Conservation (phyloP, 1,140 invertebrate species). For the Anastrepha ludens region DNA sequence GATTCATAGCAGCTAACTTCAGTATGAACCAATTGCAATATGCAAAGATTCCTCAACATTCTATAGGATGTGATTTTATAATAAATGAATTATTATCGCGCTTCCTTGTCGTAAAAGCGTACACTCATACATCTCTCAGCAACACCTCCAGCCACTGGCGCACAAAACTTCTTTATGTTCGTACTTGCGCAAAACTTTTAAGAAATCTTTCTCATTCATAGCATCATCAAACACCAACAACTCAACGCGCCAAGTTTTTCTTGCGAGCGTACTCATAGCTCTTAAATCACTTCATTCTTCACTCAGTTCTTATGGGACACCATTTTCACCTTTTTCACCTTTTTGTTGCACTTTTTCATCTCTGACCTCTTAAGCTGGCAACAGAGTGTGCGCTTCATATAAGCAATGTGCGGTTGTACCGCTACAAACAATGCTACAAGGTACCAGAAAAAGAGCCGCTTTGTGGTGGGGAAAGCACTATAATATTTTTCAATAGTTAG, state of each 20-base stretch:
- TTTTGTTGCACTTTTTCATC: slow-evolving; percentile 11
- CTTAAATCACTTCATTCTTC: slow-evolving; percentile 16
- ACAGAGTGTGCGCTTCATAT: too few relatives aligned
- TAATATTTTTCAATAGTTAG: too few relatives aligned
- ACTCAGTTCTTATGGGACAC: neutral
- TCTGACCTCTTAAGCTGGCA: neutral
- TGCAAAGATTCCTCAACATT: slow-evolving; percentile 7
- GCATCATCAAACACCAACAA: neutral
- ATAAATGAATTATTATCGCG: neutral
- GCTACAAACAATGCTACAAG: too few relatives aligned
- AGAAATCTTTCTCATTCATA: slow-evolving; percentile 18
- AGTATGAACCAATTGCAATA: neutral
- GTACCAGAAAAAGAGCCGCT: too few relatives aligned
- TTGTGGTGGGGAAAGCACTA: too few relatives aligned
- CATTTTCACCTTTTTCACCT: neutral
- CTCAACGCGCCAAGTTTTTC: neutral
- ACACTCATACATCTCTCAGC: neutral
- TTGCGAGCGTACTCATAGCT: neutral
- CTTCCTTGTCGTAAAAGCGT: neutral
- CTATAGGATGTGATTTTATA: neutral
- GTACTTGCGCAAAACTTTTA: slow-evolving; percentile 8
- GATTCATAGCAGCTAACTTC: neutral
- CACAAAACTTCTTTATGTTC: slow-evolving; percentile 27
- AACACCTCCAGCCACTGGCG: neutral
- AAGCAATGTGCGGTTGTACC: too few relatives aligned